Base-by-base conservation (phyloP, 2,113 vertebrate genomes). In the Zosterops pallidus region DNA sequence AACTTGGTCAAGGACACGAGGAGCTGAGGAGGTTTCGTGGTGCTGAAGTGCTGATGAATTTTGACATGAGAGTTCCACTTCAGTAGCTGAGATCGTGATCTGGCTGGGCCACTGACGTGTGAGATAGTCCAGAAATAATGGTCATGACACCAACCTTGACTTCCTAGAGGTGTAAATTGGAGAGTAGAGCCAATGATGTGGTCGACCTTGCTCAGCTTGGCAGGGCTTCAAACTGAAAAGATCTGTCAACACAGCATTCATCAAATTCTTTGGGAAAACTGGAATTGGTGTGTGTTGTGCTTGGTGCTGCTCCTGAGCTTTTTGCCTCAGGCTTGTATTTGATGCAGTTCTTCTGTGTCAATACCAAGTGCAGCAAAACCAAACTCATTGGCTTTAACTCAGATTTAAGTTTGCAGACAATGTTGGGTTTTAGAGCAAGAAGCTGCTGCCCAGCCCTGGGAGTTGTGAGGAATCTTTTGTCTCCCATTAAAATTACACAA, bases 21-120 rank as follows among this genome's bases (percentile, higher is more conserved):
- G 20, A 49, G 83, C 86, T 86, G 67, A 70, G 72, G 50, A 86
- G 63, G 9, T 65, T 77, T 39, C 1, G 6, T 78, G 55, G 35
- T 83, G 76, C 75, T 85, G 44, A 95, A 71, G 68, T 56, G 72
- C 74, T 92, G 87, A 90, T 50, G 90, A 23, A 9, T 44, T 81
- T 72, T 47, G 70, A 62, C 81, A 67, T 15, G 42, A 46, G 60
- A 68, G 44, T 60, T 82, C 37, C 47, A 83, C 35, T 79, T 88
- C 52, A 47, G 89, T 71, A 71, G 86, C n/a, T 84, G 72, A 82
- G 88, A 42, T 23, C 2, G 12, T 49, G 5, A 29, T 55, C 17
- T 78, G 55, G 46, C 52, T 56, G 67, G 57, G 49, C 79, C 71
- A 28, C 33, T 69, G 71, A 63, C 53, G 5, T 18, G 24, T 1